Conservation (phyloP, 2,888 invertebrate species). For the Gasteruption jaculator region DNA sequence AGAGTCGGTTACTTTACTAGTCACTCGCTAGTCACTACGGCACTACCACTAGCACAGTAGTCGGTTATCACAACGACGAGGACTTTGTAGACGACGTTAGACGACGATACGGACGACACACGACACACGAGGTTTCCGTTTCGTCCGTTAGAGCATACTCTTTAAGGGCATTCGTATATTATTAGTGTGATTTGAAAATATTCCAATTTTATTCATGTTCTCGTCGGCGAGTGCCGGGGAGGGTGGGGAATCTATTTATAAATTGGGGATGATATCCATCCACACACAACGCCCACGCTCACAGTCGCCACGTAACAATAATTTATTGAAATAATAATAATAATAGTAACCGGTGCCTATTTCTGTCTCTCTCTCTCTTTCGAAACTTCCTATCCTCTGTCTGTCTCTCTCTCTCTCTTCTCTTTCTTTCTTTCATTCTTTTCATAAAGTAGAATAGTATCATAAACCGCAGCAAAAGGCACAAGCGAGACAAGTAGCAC, state of each 20-base stretch:
- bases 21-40: too few species aligned
- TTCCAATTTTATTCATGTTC: slow-evolving; percentile 43
- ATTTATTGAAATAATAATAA: slow-evolving; percentile 36
- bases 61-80: too few species aligned
- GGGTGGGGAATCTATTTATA: slow-evolving; percentile 47
- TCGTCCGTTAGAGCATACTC: too few species aligned
- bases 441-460: too few species aligned
- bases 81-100: too few species aligned
- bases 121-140: too few species aligned
- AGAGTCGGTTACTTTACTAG: not conserved
- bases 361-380: slow-evolving; percentile 9
- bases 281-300: slow-evolving; percentile 47
- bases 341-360: slow-evolving; percentile 25
- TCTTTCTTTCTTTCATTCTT: slow-evolving; percentile 9
- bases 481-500: too few species aligned
- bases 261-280: slow-evolving; percentile 47
- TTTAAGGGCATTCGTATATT: too few species aligned
- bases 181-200: slow-evolving; percentile 41
- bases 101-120: too few species aligned
- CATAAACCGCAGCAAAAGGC: too few species aligned
- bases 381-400: slow-evolving; percentile 10
- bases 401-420: slow-evolving; percentile 10
- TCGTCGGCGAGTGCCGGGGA: slow-evolving; percentile 29
- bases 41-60: too few species aligned
- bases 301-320: slow-evolving; percentile 43